Conservation (phyloP, 2,113 vertebrate genomes). For the Hystrix cristata region DNA sequence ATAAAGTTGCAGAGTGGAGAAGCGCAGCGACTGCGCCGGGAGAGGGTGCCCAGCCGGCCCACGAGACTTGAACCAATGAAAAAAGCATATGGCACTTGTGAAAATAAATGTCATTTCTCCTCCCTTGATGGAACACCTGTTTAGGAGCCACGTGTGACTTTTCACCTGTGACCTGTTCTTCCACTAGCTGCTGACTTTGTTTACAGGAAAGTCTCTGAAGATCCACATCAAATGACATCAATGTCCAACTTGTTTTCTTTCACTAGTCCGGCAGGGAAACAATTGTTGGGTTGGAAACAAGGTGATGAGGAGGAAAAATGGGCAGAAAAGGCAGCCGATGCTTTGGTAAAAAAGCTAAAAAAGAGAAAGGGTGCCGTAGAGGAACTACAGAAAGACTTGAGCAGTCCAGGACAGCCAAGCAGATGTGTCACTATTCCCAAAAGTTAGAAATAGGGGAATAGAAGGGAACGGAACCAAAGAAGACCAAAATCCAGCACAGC, state of each 20-base stretch:
- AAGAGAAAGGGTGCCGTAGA: constrained; percentile 99
- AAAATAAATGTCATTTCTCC: constrained; percentile 66
- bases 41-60: too few species aligned
- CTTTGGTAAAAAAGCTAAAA: constrained; percentile 98
- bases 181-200: constrained; percentile 68
- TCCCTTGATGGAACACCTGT: constrained; percentile 62
- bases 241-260: constrained; percentile 99
- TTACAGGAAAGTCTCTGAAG: constrained; percentile 85
- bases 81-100: constrained; percentile 61
- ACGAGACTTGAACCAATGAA: constrained; percentile 48
- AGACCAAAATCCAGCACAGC: neutral
- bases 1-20: too few species aligned
- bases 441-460: neutral
- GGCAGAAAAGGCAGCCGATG: constrained; percentile 99
- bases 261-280: constrained; percentile 99
- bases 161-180: constrained; percentile 68
- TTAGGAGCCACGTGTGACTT: constrained; percentile 67
- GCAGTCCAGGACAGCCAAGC: constrained; percentile 98
- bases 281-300: constrained; percentile 99
- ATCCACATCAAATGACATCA: constrained; percentile 92
- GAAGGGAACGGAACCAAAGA: neutral
- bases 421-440: constrained; percentile 98
- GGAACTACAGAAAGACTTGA: constrained; percentile 98
- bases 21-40: too few species aligned
- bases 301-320: constrained; percentile 99